These are phyloP conservation scores for Turdus rufiventris DNA, from an alignment of 2,113 vertebrate genomes.

Conservation along the genomic window DNA sequence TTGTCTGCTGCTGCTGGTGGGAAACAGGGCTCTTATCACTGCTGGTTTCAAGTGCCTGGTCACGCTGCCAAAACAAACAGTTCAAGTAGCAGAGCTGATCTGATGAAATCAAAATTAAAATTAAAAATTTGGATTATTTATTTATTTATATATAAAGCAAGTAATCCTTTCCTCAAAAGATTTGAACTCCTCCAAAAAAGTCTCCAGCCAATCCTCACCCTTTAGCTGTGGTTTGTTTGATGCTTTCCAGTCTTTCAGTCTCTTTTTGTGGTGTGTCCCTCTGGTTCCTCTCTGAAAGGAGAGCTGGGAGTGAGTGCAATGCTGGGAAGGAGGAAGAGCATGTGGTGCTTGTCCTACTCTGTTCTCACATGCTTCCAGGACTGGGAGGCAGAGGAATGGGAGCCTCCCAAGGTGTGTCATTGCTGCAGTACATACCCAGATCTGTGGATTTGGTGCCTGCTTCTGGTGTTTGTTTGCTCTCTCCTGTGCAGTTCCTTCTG, in stretches of 20 bases:
- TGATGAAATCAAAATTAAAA: background rate
- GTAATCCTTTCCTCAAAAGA: background rate
- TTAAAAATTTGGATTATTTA: background rate
- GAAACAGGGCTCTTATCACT: background rate
- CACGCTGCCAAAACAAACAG: background rate
- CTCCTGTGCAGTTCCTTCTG: background rate
- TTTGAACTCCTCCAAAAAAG: background rate
- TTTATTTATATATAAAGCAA: background rate
- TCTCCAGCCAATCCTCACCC: background rate
- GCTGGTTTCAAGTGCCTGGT: background rate
- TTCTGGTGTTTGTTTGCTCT: background rate
- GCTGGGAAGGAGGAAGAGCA: background rate
- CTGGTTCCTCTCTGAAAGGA: background rate
- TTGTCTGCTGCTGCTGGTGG: background rate
- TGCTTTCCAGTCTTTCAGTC: background rate
- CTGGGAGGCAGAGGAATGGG: background rate
- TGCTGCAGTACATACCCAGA: accelerated
- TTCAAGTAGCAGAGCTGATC: background rate
- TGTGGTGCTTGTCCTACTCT: background rate
- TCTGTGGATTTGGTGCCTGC: background rate
- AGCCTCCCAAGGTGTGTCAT: conserved; percentile 8
- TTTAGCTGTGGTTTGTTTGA: background rate
- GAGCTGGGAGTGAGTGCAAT: accelerated
- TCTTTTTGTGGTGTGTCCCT: background rate
- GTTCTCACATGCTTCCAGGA: conserved; percentile 1